Conservation (phyloP, 2,888 invertebrate species). For the Aelia acuminata region DNA sequence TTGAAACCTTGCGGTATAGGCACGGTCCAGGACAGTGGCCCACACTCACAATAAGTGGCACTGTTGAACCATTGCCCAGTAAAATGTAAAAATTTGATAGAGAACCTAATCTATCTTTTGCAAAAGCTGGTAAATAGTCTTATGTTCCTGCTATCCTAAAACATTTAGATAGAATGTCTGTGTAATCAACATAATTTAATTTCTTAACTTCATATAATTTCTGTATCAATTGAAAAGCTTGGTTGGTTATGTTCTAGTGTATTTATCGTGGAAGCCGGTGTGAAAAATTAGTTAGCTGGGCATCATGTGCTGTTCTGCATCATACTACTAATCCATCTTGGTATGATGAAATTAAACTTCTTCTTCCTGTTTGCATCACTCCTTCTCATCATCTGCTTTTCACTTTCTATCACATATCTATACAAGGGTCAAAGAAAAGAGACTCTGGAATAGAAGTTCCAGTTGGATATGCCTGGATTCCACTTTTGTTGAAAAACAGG, state of each 20-base stretch:
- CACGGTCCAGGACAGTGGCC: too few species aligned
- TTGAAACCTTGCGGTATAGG: too few species aligned
- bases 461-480: slow-evolving; percentile 95
- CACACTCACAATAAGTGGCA: too few species aligned
- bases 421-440: slow-evolving; percentile 85
- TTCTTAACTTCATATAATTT: too few species aligned
- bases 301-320: slow-evolving; percentile 86
- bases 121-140: too few species aligned
- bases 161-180: too few species aligned
- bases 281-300: slow-evolving; percentile 70
- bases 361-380: slow-evolving; percentile 87
- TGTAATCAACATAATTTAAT: too few species aligned
- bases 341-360: slow-evolving; percentile 94
- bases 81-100: too few species aligned
- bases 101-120: too few species aligned
- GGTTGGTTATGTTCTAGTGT: slow-evolving; percentile 73
- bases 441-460: slow-evolving; percentile 84
- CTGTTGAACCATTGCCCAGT: too few species aligned
- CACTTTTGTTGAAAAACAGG: slow-evolving; percentile 85
- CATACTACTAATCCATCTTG: slow-evolving; percentile 91
- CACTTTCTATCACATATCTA: slow-evolving; percentile 96
- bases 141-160: too few species aligned
- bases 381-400: slow-evolving; percentile 92
- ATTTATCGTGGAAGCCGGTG: slow-evolving; percentile 78
- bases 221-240: background rate